Evolutionary conservation across 2,113 vertebrate genomes (phyloP), one percentile per base, ranked within the genome.

Genomic region (Malurus elegans): DNA sequence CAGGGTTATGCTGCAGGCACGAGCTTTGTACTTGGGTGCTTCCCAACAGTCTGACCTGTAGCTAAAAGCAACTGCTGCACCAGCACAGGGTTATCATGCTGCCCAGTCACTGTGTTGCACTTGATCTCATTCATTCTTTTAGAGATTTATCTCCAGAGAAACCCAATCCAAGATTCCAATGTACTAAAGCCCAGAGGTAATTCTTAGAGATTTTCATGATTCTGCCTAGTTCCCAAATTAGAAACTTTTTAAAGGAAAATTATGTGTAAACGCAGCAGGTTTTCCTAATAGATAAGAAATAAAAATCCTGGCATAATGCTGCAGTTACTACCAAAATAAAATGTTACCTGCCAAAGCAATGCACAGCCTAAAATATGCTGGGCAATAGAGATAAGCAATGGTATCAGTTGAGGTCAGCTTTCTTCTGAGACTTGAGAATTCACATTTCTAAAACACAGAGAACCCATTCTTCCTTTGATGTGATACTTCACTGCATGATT

Each of bases 101-200:
- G 79, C 78, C 62, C 73, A 47, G 32, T 10, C 72, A 25, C 42
- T 32, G 16, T 0, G 0, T 32, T 0, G 0, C 48, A 12, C 50
- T 4, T 42, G 15, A 38, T 19, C 48, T 65, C 28, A 13, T 31
- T 67, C 16, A 5, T 50, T 48, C 54, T 61, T 86, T 9, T 6
- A 79, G 42, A 86, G 54, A 51, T 36, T 8, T 9, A 7, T 24
- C 78, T 80, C 64, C 60, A 80, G 53, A 89, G 21, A 83, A 91
- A 60, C 45, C 18, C 8, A 71, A 13, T 18, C 67, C 36, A 56
- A 34, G 10, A 36, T 24, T 47, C 56, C 40, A 65, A 56, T 10
- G 58, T 6, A 45, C n/a, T 71, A 64, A 82, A 38, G 0, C 15
- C 25, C 56, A 47, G 56, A 71, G 17, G 6, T 18, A 64, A 67